Evolutionary conservation across 2,113 vertebrate genomes (phyloP), one percentile per base, ranked within the genome.

Genomic region (Bubo blakistoni): DNA sequence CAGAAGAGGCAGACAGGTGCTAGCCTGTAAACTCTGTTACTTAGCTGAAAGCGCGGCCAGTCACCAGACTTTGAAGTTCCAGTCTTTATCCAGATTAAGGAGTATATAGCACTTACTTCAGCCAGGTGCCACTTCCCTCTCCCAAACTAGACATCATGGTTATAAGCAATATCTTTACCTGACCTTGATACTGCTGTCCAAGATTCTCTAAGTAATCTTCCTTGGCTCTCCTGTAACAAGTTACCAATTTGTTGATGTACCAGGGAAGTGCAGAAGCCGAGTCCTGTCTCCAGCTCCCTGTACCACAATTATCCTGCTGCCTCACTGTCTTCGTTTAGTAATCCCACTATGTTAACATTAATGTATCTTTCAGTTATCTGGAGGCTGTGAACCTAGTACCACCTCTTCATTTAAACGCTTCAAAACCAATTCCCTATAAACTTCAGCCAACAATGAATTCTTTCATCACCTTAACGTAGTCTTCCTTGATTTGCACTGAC

Each of bases 101-200:
- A 46, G 5, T 12, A 38, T 32, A 66, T 6, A 27, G 8, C 42
- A 19, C 15, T 18, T 16, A 2, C 24, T 91, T 58, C 67, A 49
- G 58, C 15, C 55, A 81, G 40, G 8, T 52, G 30, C 13, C 70
- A 27, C n/a, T 57, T 58, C 51, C 34, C n/a, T 29, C 27, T 74
- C 54, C 71, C 67, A 78, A 57, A 58, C 20, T 2, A 44, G 59
- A 47, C 20, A 71, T 18, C 34, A 12, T 25, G 49, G 11, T 40
- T 49, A 44, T 32, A 44, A 77, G 44, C n/a, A 63, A 7, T 10
- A 8, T 47, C 82, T 67, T 59, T 30, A 47, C 9, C 15, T 65
- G 73, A 73, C 63, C 58, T 38, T 32, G 22, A 47, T 30, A 58
- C 8, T 0, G 0, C n/a, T 10, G 18, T 62, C 25, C 59, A 46